Evolutionary conservation across 2,113 vertebrate species (phyloP), one percentile per base, ranked within the genome.

Genomic region (Oenanthe oenanthe): DNA sequence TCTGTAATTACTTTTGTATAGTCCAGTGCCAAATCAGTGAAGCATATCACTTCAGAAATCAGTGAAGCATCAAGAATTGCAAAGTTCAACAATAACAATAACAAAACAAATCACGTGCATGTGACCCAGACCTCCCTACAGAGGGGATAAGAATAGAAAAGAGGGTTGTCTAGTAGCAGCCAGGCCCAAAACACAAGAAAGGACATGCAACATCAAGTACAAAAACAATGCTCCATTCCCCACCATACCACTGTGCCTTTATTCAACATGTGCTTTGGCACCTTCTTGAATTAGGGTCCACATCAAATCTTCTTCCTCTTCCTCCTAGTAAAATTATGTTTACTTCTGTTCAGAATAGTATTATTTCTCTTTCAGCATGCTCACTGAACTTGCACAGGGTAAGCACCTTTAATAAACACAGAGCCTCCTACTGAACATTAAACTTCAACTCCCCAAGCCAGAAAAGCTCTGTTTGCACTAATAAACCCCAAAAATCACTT

Each of bases 31-130:
- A 67, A 89, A 80, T 40, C 78, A 32, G 15, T 51, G 50, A 51
- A 51, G 50, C 50, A 16, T 51, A 28, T 51, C 14, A 51, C 50
- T 51, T 51, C 50, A 51, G 9, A 51, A 51, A 51, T 51, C 50
- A 51, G 26, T 51, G 50, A 51, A 51, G 50, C 50, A 51, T 51
- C 50, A 51, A n/a, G 21, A 51, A 79, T 62, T 67, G 42, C 54
- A 68, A 79, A 93, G 77, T 76, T 76, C 62, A 85, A 68, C 25
- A 54, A 38, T 32, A 40, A 58, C 70, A 82, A 47, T 42, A 54
- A 63, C 26, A 54, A 54, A 50, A 58, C 74, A 36, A 50, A 21
- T 13, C 4, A 2, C 0, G 0, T 3, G 17, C 65, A 70, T 50
- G 67, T 2, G 5, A 36, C 34, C 34, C 78, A 73, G 28, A 38